Base-by-base conservation (phyloP, 2,888 invertebrate species). In the Dorcus parallelipipedus region DNA sequence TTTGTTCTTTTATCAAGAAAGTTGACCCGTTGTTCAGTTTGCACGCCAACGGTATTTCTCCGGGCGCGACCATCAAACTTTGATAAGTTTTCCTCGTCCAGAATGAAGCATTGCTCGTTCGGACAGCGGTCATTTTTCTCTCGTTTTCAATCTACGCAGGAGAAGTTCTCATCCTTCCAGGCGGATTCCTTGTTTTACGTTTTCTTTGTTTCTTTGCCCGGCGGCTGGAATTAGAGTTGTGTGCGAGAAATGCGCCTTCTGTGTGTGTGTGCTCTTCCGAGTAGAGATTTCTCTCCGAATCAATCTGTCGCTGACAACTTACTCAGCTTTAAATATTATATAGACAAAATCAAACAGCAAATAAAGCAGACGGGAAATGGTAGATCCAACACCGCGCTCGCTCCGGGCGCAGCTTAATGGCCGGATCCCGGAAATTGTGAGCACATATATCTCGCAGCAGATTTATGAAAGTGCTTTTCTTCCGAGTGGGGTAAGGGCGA, bases 371-470 rank as follows among this genome's bases (percentile, higher is more conserved):
- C 65, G 69, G 72, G 71, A 72, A 73, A 70, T 69, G 71, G 72
- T 69, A 72, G 72, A 73, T 72, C 71, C 68, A 72, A 71, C 73
- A 69, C 70, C 73, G 72, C 72, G 70, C 70, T 69, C 70, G 69
- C 71, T 73, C 72, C 73, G 69, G 75, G 72, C 74, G 76, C 73
- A 77, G 76, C 78, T 78, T 89, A 89, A 89, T 89, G 89, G 89
- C 88, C 89, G 89, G 88, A 88, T 89, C 89, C 89, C 87, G 89
- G 89, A 89, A 89, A 89, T 89, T 89, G 89, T 89, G 89, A 88
- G 87, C 89, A 87, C 89, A 89, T 89, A 89, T 89, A 90, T 90
- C 89, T 89, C 86, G 84, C 83, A 84, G 88, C 89, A 89, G 90
- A 90, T 90, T 90, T 90, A 90, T 90, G 89, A 90, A 90, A 90